A percentile compares a stretch with the other conserved stretches of the same genome.
Evolutionary conservation across 2,797 vertebrate species (phyloP).

Genomic region (Cirrhinus molitorella): DNA sequence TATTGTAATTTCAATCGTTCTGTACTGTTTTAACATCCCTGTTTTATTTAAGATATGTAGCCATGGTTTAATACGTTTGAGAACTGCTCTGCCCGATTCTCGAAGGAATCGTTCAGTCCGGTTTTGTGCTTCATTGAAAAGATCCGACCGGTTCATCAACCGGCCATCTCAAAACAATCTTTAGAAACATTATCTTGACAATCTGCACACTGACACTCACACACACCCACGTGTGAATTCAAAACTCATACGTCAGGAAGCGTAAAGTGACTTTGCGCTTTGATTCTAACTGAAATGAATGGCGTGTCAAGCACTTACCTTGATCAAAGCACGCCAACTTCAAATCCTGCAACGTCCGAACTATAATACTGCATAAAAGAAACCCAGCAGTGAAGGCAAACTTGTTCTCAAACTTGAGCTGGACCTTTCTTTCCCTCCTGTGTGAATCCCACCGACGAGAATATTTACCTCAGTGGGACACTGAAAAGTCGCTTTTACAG

Average conservation of each 20-base stretch:
- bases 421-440: not conserved
- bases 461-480: not conserved
- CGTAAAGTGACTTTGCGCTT: not conserved
- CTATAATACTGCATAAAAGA: slow-evolving; percentile 24
- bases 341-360: slow-evolving; percentile 14
- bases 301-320: slow-evolving; percentile 52
- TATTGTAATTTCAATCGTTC: not conserved
- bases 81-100: not conserved
- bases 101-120: slow-evolving; percentile 2
- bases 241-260: not conserved
- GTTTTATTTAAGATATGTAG: not conserved
- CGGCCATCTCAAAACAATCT: not conserved
- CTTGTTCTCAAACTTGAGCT: not conserved
- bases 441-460: not conserved
- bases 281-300: slow-evolving; percentile 7
- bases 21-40: not conserved
- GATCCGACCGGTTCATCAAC: not conserved
- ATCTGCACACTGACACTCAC: not conserved
- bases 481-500: slow-evolving; percentile 9
- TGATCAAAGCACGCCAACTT: slow-evolving; percentile 64
- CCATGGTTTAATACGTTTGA: not conserved
- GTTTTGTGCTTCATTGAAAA: not conserved
- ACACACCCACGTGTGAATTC: not conserved
- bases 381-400: not conserved
- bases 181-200: not conserved